Evolutionary conservation across 2,113 vertebrate species (phyloP).

Genomic region (Clarias batrachus): DNA sequence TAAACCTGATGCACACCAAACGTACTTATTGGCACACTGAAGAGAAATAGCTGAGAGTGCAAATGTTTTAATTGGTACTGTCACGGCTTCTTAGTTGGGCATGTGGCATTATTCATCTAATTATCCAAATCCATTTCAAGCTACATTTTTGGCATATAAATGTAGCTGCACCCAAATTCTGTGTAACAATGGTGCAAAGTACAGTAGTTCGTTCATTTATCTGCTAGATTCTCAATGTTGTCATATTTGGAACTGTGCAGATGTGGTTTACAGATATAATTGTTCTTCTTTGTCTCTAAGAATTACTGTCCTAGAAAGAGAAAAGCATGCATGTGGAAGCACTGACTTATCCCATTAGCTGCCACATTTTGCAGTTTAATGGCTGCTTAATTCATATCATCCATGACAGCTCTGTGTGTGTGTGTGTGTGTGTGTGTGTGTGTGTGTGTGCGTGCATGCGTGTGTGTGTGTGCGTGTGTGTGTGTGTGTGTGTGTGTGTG

Average conservation of each 20-base stretch:
- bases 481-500: conserved; percentile 22
- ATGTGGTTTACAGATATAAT: conserved; percentile 8
- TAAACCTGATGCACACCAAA: background rate
- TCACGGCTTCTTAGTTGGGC: conserved; percentile 9
- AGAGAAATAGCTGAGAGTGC: background rate
- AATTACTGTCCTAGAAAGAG: conserved; percentile 32
- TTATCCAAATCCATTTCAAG: conserved; percentile 21
- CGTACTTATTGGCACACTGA: background rate
- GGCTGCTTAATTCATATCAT: conserved; percentile 51
- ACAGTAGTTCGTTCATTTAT: conserved; percentile 1
- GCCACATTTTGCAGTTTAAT: conserved; percentile 61
- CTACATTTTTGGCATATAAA: conserved; percentile 3
- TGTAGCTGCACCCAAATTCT: background rate
- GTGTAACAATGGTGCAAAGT: background rate
- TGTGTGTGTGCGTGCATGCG: conserved; percentile 31
- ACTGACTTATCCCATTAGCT: conserved; percentile 71
- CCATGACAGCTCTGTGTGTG: conserved; percentile 50
- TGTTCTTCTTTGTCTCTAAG: conserved; percentile 18
- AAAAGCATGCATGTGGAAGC: conserved; percentile 59
- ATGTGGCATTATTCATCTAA: conserved; percentile 22
- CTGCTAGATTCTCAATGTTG: conserved; percentile 10
- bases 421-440: conserved; percentile 33
- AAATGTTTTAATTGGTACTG: background rate
- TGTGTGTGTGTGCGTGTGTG: conserved; percentile 11
- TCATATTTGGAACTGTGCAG: conserved; percentile 3